Conservation (phyloP, 1,140 invertebrate genomes). For the Drosophila tropicalis region DNA sequence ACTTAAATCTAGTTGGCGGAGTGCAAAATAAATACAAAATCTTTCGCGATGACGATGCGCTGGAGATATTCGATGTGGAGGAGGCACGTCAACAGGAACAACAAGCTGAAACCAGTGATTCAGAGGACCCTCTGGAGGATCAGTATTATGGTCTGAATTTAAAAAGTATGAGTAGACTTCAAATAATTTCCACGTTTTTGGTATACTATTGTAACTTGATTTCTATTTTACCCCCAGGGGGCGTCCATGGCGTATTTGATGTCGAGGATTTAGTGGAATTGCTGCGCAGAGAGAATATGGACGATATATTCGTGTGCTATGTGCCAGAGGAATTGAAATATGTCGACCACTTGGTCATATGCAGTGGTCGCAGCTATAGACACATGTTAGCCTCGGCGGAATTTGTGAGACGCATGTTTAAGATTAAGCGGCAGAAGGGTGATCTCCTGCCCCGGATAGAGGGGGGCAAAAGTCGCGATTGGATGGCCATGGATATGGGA, state of each 20-base stretch:
- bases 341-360: constrained; percentile 92
- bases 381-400: constrained; percentile 91
- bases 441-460: constrained; percentile 91
- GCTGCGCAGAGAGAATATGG: constrained; percentile 90
- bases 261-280: constrained; percentile 92
- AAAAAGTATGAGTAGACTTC: constrained; percentile 83
- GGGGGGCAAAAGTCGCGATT: constrained; percentile 89
- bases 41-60: constrained; percentile 85
- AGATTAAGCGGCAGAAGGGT: constrained; percentile 87
- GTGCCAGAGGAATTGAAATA: constrained; percentile 91
- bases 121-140: constrained; percentile 69
- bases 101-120: background rate
- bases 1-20: constrained; percentile 38
- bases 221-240: constrained; percentile 85
- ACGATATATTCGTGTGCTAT: constrained; percentile 91
- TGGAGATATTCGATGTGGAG: constrained; percentile 87
- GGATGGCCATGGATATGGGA: constrained; percentile 95
- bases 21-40: constrained; percentile 75
- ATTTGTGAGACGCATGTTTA: constrained; percentile 91
- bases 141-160: constrained; percentile 84
- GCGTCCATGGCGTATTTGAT: constrained; percentile 91
- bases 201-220: too few species aligned
- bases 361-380: constrained; percentile 88
- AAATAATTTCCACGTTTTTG: background rate
- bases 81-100: constrained; percentile 85